phyloP scores from a whole-genome alignment of 2,888 invertebrate genomes.

The Troides aeacus region DNA sequence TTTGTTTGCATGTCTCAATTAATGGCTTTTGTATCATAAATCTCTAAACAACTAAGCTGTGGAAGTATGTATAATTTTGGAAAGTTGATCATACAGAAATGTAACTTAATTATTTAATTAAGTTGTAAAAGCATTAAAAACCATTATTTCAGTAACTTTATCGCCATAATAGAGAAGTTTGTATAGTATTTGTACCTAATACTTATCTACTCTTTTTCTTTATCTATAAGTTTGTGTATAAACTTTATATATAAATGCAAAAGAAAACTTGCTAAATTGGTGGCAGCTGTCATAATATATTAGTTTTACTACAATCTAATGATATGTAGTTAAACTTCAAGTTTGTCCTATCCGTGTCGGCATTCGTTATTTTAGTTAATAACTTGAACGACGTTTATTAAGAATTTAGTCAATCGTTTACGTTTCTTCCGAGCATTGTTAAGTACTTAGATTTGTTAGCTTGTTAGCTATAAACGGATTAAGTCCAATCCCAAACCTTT shows the following conservation, averaged over 20 bases:
- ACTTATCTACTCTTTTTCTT: no score
- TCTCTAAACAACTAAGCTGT: not conserved
- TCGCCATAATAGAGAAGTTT: no score
- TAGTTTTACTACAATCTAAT: not conserved
- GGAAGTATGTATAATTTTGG: not conserved
- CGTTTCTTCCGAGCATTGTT: constrained; percentile 56
- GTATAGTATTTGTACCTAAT: no score
- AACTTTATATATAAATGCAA: no score
- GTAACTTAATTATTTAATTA: no score
- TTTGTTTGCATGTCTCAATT: constrained; percentile 23
- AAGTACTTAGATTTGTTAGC: constrained; percentile 60
- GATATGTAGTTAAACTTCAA: not conserved
- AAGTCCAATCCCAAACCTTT: constrained; percentile 53
- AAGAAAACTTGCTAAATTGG: not conserved
- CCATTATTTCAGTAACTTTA: no score
- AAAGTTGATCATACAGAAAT: no score
- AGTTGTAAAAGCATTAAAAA: no score
- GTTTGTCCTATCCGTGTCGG: constrained; percentile 20
- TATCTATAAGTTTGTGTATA: no score
- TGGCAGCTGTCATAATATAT: not conserved
- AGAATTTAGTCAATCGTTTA: constrained; percentile 67
- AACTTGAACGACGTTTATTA: constrained; percentile 31
- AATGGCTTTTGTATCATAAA: not conserved
- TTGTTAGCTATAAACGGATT: constrained; percentile 54
- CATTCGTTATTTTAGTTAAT: constrained; percentile 21